A percentile compares a stretch with the other conserved stretches of the same genome.
These are phyloP conservation scores for Drosophila bifasciata DNA, from an alignment of 1,140 invertebrate species.

Conservation along the genomic window DNA sequence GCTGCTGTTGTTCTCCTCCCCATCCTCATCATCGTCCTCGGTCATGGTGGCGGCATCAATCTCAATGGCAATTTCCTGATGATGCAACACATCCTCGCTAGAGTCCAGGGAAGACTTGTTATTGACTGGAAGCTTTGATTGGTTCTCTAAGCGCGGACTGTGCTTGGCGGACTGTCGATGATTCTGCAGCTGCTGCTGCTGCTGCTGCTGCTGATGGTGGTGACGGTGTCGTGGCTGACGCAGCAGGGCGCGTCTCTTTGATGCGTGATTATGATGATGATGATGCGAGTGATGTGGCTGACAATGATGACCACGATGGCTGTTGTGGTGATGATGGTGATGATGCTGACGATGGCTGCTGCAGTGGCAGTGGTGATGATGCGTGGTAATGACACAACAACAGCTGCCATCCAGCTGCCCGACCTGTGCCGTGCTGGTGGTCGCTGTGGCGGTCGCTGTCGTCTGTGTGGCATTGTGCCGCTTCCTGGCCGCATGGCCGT, in stretches of 20 bases:
- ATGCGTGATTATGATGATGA: background rate
- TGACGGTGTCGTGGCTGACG: slow-evolving; percentile 25
- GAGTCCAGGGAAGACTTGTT: slow-evolving; percentile 80
- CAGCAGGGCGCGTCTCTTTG: slow-evolving; percentile 35
- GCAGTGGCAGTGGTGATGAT: slow-evolving; percentile 64
- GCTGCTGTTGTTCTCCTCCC: slow-evolving; percentile 74
- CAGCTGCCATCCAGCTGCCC: slow-evolving; percentile 44
- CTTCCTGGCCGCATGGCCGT: slow-evolving; percentile 32
- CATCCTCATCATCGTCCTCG: slow-evolving; percentile 31
- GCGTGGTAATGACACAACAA: slow-evolving; percentile 68
- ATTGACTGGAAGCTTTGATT: slow-evolving; percentile 31
- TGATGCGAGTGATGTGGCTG: background rate
- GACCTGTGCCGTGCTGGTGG: no score
- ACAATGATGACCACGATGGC: background rate
- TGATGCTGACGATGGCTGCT: slow-evolving; percentile 45
- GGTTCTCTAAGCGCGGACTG: slow-evolving; percentile 36
- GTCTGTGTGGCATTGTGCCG: slow-evolving; percentile 82
- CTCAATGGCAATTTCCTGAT: slow-evolving; percentile 75
- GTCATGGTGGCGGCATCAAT: slow-evolving; percentile 78
- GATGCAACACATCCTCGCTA: slow-evolving; percentile 59
- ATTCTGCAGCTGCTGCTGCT: slow-evolving; percentile 10
- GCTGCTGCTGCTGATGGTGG: slow-evolving; percentile 19
- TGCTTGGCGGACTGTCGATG: slow-evolving; percentile 15
- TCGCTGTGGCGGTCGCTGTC: background rate
- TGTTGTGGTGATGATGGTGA: slow-evolving; percentile 22